Evolutionary conservation across 2,113 vertebrate species (phyloP), one percentile per base, ranked within the genome.

Genomic region (Oreotrochilus melanogaster): DNA sequence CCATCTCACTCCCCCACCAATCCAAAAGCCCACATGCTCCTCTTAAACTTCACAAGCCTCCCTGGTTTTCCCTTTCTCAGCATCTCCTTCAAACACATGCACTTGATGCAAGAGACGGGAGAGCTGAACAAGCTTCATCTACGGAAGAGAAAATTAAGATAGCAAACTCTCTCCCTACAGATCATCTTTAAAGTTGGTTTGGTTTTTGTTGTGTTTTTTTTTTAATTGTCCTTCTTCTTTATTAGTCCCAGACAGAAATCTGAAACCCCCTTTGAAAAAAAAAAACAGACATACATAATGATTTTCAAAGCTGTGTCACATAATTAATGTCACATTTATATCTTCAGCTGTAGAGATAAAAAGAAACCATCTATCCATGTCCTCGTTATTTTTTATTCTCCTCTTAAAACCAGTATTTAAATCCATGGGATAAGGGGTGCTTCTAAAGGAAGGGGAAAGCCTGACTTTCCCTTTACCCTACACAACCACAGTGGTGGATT

Each of bases 251-350:
- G 96, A 84, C 89, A 93, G 90, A 95, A 96, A 96, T 94, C 60
- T 72, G 90, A 96, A 94, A 95, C 92, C 51, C 30, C 23, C 50
- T 39, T 66, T 57, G 9, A 86, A 93, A 95, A 80, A 37, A 37
- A 94, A 94, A 90, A 22, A 0, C 31, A 96, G 50, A 92, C 67
- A 94, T 94, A 92, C 65, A 91, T 81, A 94, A 95, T 43, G 72
- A 92, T 93, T 96, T 97, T 97, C 97, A 97, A 97, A 97, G 95
- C 94, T 39, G 16, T 96, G 93, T 95, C 94, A 95, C 81, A 70
- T 97, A 96, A 97, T 97, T 95, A 96, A 97, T 95, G 91, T 96
- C 97, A 97, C 86, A 96, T 96, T 97, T 95, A 95, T 97, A 95
- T 96, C 91, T 86, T 95, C 90, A 96, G 83, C 91, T 95, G 84